Percentiles rank a stretch among this genome's conserved stretches.
These are phyloP conservation scores for Drosophila formosana DNA, from an alignment of 2,888 invertebrate genomes.

Conservation along the genomic window DNA sequence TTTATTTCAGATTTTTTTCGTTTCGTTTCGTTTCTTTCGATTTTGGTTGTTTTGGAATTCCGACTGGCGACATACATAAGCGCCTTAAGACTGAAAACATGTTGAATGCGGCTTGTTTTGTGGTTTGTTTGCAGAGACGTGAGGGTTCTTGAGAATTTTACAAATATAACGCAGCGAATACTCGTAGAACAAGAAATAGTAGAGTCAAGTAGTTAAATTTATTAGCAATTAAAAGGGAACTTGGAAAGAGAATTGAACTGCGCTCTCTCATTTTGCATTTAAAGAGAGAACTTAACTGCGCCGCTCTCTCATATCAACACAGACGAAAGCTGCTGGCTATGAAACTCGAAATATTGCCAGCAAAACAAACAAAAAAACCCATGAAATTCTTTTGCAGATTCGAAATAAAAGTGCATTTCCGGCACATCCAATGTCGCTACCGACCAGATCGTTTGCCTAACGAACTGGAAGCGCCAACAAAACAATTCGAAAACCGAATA, in stretches of 20 bases:
- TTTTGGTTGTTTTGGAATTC: constrained; percentile 10
- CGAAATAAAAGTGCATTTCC: constrained; percentile 9
- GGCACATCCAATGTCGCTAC: constrained; percentile 79
- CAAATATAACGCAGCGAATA: neutral
- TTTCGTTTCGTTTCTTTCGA: neutral
- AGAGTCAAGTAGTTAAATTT: no score
- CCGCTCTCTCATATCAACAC: constrained; percentile 72
- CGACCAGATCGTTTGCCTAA: constrained; percentile 71
- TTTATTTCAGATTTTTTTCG: neutral
- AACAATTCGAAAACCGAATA: neutral
- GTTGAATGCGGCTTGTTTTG: constrained; percentile 18
- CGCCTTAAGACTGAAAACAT: constrained; percentile 26
- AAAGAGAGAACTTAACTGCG: neutral
- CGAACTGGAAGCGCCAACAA: constrained; percentile 8
- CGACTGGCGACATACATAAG: constrained; percentile 12
- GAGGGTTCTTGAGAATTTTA: neutral
- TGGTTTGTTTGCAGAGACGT: constrained; percentile 6
- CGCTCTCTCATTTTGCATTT: no score
- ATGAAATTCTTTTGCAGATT: constrained; percentile 63
- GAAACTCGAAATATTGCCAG: neutral
- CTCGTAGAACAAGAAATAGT: neutral
- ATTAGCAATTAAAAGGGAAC: no score
- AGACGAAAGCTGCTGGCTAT: constrained; percentile 50
- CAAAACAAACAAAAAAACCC: constrained; percentile 15
- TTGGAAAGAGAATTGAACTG: no score